These are phyloP conservation scores for Hirudo medicinalis DNA, from an alignment of 1,140 invertebrate species.

Conservation along the genomic window DNA sequence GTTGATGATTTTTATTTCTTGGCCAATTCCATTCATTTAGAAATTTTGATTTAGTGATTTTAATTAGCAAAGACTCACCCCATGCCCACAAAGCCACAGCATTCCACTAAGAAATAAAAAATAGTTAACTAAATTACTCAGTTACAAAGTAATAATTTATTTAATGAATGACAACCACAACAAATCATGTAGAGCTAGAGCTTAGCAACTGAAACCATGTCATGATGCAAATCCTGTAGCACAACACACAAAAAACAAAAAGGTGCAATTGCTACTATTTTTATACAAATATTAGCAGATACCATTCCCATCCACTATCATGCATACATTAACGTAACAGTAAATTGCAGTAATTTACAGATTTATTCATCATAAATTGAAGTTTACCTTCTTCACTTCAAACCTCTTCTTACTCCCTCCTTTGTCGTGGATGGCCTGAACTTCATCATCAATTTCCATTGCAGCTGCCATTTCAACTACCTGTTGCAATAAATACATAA, in stretches of 20 bases:
- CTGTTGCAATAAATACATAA: not conserved
- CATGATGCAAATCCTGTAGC: no score
- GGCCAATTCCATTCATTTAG: no score
- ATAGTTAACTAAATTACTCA: slow-evolving; percentile 4
- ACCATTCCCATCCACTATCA: not conserved
- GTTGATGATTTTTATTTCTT: not conserved
- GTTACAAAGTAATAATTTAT: slow-evolving; percentile 1
- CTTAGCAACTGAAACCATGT: not conserved
- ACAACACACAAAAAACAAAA: no score
- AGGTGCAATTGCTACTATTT: no score
- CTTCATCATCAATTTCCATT: slow-evolving; percentile 38
- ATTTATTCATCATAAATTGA: not conserved
- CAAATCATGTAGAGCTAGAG: not conserved
- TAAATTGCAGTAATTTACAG: no score
- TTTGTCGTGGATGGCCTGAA: slow-evolving; percentile 28
- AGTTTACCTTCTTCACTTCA: slow-evolving; percentile 40
- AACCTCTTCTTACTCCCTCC: slow-evolving; percentile 37
- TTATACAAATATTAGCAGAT: no score
- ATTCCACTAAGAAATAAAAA: slow-evolving; percentile 64
- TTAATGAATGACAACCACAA: not conserved
- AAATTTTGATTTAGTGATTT: not conserved
- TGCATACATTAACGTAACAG: not conserved
- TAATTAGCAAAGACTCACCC: slow-evolving; percentile 53
- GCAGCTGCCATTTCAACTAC: slow-evolving; percentile 36
- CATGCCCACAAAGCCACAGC: slow-evolving; percentile 94